Conservation (phyloP, 64 coral and sea anemone genomes). For the Trachythela sp. region DNA sequence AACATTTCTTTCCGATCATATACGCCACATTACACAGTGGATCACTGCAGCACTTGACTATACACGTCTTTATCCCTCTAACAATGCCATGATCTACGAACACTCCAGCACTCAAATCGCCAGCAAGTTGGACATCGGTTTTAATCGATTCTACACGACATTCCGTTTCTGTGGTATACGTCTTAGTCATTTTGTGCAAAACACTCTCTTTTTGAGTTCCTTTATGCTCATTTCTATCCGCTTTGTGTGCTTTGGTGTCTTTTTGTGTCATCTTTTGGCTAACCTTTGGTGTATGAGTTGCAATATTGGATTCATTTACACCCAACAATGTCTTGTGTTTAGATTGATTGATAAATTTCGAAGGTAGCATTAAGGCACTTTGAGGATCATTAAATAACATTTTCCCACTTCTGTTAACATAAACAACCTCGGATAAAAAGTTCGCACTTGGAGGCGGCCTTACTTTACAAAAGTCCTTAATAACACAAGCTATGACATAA, state of each 20-base stretch:
- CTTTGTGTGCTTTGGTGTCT: background rate
- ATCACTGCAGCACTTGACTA: slow-evolving; percentile 64
- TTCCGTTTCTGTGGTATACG: background rate
- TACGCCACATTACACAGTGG: slow-evolving; percentile 84
- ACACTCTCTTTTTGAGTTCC: background rate
- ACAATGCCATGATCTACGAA: slow-evolving; percentile 64
- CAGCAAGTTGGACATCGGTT: slow-evolving; percentile 65
- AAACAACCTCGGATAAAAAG: slow-evolving; percentile 56
- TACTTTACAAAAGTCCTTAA: slow-evolving; percentile 67
- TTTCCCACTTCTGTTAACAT: slow-evolving; percentile 56
- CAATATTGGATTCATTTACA: background rate
- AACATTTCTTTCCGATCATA: slow-evolving; percentile 66
- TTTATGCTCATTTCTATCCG: background rate
- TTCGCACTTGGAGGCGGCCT: slow-evolving; percentile 48
- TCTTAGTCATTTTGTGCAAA: background rate
- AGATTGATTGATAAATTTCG: background rate
- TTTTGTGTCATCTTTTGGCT: background rate
- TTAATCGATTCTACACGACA: slow-evolving; percentile 57
- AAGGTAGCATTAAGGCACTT: slow-evolving; percentile 45
- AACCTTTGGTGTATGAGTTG: background rate
- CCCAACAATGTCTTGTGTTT: background rate
- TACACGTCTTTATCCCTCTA: slow-evolving; percentile 53
- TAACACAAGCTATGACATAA: slow-evolving; percentile 75
- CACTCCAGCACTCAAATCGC: slow-evolving; percentile 60
- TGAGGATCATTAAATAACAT: slow-evolving; percentile 57